Conservation (phyloP, 2,888 invertebrate species). For the Dorcus parallelipipedus region DNA sequence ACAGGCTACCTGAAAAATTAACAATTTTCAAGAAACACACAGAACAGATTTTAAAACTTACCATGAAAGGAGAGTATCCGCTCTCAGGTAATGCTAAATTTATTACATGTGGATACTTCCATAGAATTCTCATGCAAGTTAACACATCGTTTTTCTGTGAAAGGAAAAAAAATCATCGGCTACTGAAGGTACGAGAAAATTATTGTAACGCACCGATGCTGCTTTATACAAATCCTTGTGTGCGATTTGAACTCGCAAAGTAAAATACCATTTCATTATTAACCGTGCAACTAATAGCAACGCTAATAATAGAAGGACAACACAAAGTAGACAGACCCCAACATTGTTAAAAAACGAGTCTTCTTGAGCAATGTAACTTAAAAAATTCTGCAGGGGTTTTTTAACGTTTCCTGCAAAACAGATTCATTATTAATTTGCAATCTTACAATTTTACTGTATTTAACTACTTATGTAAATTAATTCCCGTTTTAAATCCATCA, state of each 20-base stretch:
- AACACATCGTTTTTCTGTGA: constrained; percentile 14
- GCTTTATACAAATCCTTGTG: constrained; percentile 2
- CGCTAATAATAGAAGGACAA: too few species aligned
- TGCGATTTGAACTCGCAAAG: neutral
- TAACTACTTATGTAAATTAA: too few species aligned
- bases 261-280: neutral
- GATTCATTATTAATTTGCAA: too few species aligned
- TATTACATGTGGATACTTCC: constrained; percentile 11
- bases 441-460: too few species aligned
- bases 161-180: neutral
- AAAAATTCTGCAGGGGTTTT: too few species aligned
- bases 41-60: constrained; percentile 1
- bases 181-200: neutral
- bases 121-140: constrained; percentile 5
- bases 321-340: too few species aligned
- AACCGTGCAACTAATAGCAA: neutral
- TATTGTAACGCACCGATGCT: neutral
- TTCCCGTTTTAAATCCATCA: too few species aligned
- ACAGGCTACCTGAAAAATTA: constrained; percentile 17
- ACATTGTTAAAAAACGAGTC: too few species aligned
- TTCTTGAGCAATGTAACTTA: too few species aligned
- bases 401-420: too few species aligned
- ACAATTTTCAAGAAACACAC: neutral
- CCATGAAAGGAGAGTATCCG: constrained; percentile 17
- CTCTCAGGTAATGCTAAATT: constrained; percentile 8